These are phyloP conservation scores for Cheumatopsyche charites DNA, from an alignment of 1,140 invertebrate species.

Conservation along the genomic window DNA sequence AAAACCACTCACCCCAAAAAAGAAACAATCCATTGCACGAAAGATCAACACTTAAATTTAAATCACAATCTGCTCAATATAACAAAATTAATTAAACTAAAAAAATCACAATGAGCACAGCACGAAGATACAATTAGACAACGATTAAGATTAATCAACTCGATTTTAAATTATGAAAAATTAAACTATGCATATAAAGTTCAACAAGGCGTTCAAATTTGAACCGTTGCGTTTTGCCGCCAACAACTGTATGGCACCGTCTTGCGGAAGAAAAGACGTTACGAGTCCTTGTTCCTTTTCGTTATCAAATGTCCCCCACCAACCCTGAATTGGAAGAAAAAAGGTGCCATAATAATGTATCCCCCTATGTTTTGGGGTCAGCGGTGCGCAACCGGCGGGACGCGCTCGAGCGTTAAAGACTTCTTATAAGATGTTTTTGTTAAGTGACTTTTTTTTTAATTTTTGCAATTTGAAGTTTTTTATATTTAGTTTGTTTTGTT, in stretches of 20 bases:
- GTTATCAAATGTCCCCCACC: constrained; percentile 38
- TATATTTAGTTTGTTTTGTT: too few relatives aligned
- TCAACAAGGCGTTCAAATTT: constrained; percentile 35
- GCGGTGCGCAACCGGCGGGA: constrained; percentile 1
- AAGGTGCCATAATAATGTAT: constrained; percentile 5
- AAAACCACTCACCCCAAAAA: too few relatives aligned
- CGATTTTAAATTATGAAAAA: background rate
- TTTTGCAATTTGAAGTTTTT: too few relatives aligned
- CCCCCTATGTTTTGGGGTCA: constrained; percentile 34
- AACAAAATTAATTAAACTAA: too few relatives aligned
- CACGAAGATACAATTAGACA: too few relatives aligned
- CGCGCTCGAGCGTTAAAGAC: background rate
- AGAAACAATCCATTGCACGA: too few relatives aligned
- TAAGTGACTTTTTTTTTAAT: too few relatives aligned
- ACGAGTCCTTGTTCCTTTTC: constrained; percentile 44
- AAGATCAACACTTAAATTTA: too few relatives aligned
- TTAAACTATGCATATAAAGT: background rate
- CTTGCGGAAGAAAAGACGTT: constrained; percentile 48
- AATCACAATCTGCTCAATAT: too few relatives aligned
- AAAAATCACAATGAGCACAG: too few relatives aligned
- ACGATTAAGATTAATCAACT: too few relatives aligned
- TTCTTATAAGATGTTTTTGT: too few relatives aligned
- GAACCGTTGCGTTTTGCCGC: constrained; percentile 39
- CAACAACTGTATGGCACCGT: constrained; percentile 47
- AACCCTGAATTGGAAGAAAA: constrained; percentile 1